Conservation (phyloP, 2,113 vertebrate species). For the Urocynchramus pylzowi region DNA sequence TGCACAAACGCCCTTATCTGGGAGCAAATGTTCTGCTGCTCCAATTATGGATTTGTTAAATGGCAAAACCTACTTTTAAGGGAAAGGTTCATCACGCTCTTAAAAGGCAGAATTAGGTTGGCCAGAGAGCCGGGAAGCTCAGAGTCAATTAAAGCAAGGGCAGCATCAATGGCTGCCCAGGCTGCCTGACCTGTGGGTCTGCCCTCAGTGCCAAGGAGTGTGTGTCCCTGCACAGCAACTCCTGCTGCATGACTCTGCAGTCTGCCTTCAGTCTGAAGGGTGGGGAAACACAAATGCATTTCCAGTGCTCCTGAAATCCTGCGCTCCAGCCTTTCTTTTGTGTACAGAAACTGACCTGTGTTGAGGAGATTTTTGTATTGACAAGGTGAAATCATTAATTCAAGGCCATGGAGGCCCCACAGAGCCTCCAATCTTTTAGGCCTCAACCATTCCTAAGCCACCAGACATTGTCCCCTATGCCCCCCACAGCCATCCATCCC, state of each 20-base stretch:
- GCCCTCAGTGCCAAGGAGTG: background rate
- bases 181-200: background rate
- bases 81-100: background rate
- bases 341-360: rapidly evolving
- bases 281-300: rapidly evolving
- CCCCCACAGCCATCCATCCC: background rate
- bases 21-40: constrained; percentile 1
- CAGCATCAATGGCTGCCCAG: background rate
- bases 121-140: background rate
- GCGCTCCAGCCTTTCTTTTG: rapidly evolving
- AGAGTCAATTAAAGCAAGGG: background rate
- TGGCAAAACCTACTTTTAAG: background rate
- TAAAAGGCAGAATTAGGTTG: background rate
- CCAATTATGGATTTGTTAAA: background rate
- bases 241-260: background rate
- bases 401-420: background rate
- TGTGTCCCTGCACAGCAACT: background rate
- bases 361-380: background rate
- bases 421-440: background rate
- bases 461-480: rapidly evolving
- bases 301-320: background rate
- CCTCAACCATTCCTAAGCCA: rapidly evolving
- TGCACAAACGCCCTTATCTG: constrained; percentile 23
- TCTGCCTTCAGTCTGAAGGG: background rate
- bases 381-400: background rate